phyloP scores from a whole-genome alignment of 2,113 vertebrate species.

The Leucopsar rothschildi region DNA sequence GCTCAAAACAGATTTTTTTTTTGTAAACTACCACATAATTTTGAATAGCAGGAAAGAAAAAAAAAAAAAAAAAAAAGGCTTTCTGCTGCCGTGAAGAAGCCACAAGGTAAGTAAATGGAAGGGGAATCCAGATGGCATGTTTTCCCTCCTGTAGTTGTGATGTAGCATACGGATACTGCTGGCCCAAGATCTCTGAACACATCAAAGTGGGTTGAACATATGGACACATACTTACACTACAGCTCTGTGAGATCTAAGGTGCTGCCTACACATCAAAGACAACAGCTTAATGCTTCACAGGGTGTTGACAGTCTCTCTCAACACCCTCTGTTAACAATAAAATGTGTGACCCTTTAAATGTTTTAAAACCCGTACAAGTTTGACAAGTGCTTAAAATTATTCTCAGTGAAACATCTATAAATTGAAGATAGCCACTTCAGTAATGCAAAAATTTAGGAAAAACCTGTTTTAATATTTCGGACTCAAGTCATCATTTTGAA shows the following conservation, averaged over 20 bases:
- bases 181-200: slow-evolving; percentile 37
- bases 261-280: slow-evolving; percentile 44
- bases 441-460: neutral
- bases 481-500: neutral
- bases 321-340: slow-evolving; percentile 54
- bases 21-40: neutral
- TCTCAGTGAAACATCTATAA: neutral
- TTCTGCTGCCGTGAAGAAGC: neutral
- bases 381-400: slow-evolving; percentile 19
- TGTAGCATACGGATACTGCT: slow-evolving; percentile 31
- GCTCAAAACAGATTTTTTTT: neutral
- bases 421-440: neutral
- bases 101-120: neutral
- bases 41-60: neutral
- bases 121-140: slow-evolving; percentile 17
- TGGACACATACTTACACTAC: slow-evolving; percentile 13
- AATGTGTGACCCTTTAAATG: slow-evolving; percentile 18
- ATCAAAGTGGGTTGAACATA: slow-evolving; percentile 51
- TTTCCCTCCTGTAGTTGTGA: slow-evolving; percentile 2
- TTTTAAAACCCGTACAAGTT: neutral
- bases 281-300: slow-evolving; percentile 16
- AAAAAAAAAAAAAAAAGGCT: neutral
- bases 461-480: neutral
- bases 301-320: slow-evolving; percentile 48
- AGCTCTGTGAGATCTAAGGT: slow-evolving; percentile 34